Evolutionary conservation across 2,113 vertebrate species (phyloP).

Genomic region (Centrocercus urophasianus): DNA sequence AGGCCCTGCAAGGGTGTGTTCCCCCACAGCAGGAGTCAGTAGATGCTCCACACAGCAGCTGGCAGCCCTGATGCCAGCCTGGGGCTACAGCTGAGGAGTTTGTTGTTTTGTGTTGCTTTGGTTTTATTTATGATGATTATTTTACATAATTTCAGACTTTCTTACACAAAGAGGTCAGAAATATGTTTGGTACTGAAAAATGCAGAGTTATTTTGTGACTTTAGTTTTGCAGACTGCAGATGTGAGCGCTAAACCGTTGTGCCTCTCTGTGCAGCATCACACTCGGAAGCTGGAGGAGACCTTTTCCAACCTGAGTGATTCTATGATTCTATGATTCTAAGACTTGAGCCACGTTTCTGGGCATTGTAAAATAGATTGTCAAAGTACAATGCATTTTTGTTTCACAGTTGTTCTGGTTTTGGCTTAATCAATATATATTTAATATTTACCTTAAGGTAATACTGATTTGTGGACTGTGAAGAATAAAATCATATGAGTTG

Average conservation of each 20-base stretch:
- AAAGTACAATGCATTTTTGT: background rate
- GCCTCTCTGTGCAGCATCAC: background rate
- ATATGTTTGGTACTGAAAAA: background rate
- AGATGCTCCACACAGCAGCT: background rate
- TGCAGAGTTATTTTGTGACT: background rate
- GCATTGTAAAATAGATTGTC: background rate
- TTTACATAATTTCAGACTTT: background rate
- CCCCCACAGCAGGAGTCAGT: background rate
- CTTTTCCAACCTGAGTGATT: no score
- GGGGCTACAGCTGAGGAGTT: no score
- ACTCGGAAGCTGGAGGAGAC: background rate
- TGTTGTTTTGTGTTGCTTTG: background rate
- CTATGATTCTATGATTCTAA: no score
- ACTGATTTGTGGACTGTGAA: background rate
- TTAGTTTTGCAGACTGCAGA: background rate
- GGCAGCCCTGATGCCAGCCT: background rate
- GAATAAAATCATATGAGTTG: background rate
- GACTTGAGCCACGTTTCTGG: background rate
- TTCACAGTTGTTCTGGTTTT: background rate
- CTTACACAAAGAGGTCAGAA: background rate
- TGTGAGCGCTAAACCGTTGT: fast-evolving
- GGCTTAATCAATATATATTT: background rate
- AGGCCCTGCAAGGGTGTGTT: background rate
- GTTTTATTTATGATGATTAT: background rate
- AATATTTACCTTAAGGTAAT: background rate